Base-by-base conservation (phyloP, 2,797 vertebrate species). In the Malurus leucopterus region DNA sequence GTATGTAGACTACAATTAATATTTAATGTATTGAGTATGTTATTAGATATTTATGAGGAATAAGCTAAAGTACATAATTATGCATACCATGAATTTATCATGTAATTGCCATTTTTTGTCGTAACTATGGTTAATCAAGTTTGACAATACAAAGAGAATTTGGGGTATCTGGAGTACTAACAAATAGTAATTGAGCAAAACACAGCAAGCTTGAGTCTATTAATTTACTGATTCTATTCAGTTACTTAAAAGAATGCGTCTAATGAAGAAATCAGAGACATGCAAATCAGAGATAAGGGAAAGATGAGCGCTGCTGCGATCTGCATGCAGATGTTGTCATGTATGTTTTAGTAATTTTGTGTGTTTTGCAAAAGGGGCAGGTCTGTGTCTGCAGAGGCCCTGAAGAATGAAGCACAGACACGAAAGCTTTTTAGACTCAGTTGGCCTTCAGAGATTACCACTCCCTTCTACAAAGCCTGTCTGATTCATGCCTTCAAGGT, bases 21-120 rank as follows among this genome's bases (percentile, higher is more conserved):
- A 82, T 94, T 95, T 93, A 57, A 96, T 91, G 51, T 49, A 75
- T 34, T 74, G 87, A 93, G 72, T 86, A 69, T 72, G 43, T 41
- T 80, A 71, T 92, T 95, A 94, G 70, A 85, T 93, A 96, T 94
- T 95, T 94, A 95, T 94, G 89, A 95, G 61, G 89, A 91, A 87
- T 76, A 77, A 79, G 43, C 77, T 83, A 14, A 84, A 77, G 72
- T 81, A 75, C 30, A 6, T 82, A 79, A 82, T 70, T 74, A 88
- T 78, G 68, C 59, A 87, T 87, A 38, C 61, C 27, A 89, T 90
- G 59, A 92, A 94, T 94, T 91, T 24, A 26, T 77, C 72, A 91
- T 85, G 40, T 32, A 84, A 88, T 76, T 59, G 58, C 27, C 32
- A 44, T 76, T 87, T 91, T 81, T 69, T 88, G 29, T 62, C 34